Base-by-base conservation (phyloP, 1,140 invertebrate genomes). In the Sesamia nonagrioides region DNA sequence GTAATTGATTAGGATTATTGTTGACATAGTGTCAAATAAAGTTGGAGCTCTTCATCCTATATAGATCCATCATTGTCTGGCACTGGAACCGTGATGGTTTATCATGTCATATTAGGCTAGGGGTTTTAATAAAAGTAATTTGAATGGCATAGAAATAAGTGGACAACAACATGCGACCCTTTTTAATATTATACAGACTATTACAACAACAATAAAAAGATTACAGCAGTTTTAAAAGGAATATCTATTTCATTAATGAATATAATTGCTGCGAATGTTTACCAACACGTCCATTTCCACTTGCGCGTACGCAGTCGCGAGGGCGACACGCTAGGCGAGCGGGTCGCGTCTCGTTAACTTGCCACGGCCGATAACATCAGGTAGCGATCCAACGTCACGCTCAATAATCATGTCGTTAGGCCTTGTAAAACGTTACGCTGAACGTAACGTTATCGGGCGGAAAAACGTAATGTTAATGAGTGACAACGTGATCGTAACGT, bases 261-360 rank as follows among this genome's bases (percentile, higher is more conserved):
- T 74, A 35, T 75, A 75, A 75, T 75, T 75, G 73, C 8, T 56
- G 13, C 17, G 52, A 63, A 35, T 63, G 73, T 74, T 74, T 68
- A 68, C 42, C 15, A 68, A 68, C 63, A 50, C 63, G 42, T 68
- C 50, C 9, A 73, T n/a, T n/a, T n/a, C n/a, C n/a, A n/a, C 6
- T 48, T 48, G 73, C 42, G 37, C 56, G 27, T 18, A 54, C 45
- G 60, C 61, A 66, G 21, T 13, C 17, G n/a, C 15, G 42, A 80
- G 83, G 84, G 84, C 81, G 84, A 78, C 79, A 85, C 81, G 84
- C 73, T 81, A 81, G 71, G 69, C 69, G 80, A 52, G 73, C 71
- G 72, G 54, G 78, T 48, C 78, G 68, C 76, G 68, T 75, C 81
- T 78, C 75, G 82, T 73, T 81, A 83, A 83, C 79, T 80, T 75